Conservation (phyloP, 2,888 invertebrate species). For the Petrolisthes manimaculis region DNA sequence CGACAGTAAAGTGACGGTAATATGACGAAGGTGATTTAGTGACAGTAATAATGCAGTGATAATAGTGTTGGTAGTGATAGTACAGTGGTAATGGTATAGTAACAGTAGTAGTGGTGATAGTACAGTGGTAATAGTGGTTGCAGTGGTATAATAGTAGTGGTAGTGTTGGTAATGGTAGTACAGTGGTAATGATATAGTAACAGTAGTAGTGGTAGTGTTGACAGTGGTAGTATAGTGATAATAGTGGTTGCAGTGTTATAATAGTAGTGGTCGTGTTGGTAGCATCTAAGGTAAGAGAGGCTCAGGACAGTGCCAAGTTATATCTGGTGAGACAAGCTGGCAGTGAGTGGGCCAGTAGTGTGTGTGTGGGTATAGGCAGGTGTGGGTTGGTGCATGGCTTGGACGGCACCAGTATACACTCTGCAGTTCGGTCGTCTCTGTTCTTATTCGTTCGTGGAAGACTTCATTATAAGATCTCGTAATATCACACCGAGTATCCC, state of each 20-base stretch:
- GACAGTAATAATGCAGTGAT: neutral
- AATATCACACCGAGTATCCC: no score
- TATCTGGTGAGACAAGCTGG: neutral
- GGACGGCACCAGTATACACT: neutral
- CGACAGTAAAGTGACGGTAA: no score
- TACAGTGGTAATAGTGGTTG: neutral
- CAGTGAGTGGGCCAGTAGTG: neutral
- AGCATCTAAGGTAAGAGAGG: neutral
- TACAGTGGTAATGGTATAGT: neutral
- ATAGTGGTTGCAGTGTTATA: neutral
- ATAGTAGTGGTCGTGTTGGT: neutral
- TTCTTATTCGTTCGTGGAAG: neutral
- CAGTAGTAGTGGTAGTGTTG: neutral
- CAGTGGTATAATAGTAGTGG: neutral
- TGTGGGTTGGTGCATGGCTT: neutral
- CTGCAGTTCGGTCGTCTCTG: neutral
- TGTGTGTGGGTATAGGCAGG: neutral
- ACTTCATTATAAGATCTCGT: no score
- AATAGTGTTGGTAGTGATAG: neutral
- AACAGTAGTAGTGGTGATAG: neutral
- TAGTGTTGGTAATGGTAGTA: neutral
- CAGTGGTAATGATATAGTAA: neutral
- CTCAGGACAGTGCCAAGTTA: constrained; percentile 5
- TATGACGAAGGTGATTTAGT: neutral
- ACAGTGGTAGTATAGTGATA: neutral